Percentiles rank a stretch among this genome's conserved stretches.
These are phyloP conservation scores for Diachasmimorpha longicaudata DNA, from an alignment of 1,140 invertebrate genomes.

Conservation along the genomic window DNA sequence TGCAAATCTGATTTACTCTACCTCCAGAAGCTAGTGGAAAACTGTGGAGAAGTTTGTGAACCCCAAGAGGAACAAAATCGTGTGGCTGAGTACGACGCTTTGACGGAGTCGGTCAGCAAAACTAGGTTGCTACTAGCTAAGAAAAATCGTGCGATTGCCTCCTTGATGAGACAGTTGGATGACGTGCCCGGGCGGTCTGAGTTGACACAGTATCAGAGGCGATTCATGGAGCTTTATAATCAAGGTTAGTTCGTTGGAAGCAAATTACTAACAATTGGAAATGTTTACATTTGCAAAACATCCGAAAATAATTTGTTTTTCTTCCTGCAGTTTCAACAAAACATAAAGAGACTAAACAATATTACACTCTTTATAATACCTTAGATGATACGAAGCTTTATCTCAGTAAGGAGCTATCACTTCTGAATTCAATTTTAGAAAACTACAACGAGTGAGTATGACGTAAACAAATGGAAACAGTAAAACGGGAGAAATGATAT, in stretches of 20 bases:
- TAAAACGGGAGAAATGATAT: too few species aligned
- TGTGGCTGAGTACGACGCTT: conserved; percentile 64
- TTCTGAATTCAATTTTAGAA: conserved; percentile 94
- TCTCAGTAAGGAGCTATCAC: conserved; percentile 86
- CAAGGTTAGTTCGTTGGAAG: conserved; percentile 70
- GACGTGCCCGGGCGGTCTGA: conserved; percentile 91
- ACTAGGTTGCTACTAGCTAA: conserved; percentile 75
- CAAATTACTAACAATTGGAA: neutral
- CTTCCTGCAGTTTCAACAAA: conserved; percentile 83
- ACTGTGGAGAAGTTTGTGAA: conserved; percentile 48
- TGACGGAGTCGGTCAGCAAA: conserved; percentile 65
- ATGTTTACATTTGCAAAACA: too few species aligned
- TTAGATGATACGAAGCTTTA: conserved; percentile 93
- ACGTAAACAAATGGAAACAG: neutral
- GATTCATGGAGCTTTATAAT: conserved; percentile 96
- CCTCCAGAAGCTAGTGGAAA: conserved; percentile 68
- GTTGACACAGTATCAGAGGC: conserved; percentile 91
- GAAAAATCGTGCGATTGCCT: conserved; percentile 82
- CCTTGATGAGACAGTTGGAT: conserved; percentile 81
- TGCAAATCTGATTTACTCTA: conserved; percentile 72
- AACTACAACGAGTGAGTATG: conserved; percentile 85
- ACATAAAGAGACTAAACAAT: conserved; percentile 96
- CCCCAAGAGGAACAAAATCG: conserved; percentile 43
- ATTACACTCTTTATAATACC: conserved; percentile 95
- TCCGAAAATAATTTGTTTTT: neutral